Base-by-base conservation (phyloP, 2,888 invertebrate genomes). In the Brenthis ino region DNA sequence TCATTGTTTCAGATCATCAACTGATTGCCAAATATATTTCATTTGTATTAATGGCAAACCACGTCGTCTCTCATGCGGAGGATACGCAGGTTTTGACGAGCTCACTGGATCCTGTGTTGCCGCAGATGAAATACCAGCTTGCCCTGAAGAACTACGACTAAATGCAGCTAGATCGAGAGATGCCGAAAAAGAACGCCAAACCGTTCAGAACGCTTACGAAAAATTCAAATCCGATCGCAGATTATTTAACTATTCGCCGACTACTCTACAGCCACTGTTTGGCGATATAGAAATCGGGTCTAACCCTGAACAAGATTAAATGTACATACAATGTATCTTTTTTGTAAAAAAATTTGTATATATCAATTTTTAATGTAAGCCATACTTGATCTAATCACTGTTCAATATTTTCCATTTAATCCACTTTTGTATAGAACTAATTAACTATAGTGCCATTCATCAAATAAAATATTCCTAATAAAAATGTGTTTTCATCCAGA, bases 21-120 rank as follows among this genome's bases (percentile, higher is more conserved):
- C 75, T 4, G 95, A 97, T 81, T 97, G 97, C 82, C 96, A 96
- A 79, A 95, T 94, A 74, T 98, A 96, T 83, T 97, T 95, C 90
- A 90, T 97, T 64, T 98, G 98, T 82, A 93, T 97, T 11, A 94
- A 95, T 57, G 94, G 94, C 16, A 94, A 94, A 55, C 98, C 98
- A 0, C 93, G 98, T 28, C 93, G 96, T 47, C 94, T 96, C 73
- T 94, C 94, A 71, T 98, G 98, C 79, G 96, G 96, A 0, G 95
- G 95, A 69, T 96, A 95, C 73, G 93, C 94, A 28, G 97, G 96
- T 3, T 98, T 96, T 85, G 97, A 97, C 81, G 95, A 96, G 14
- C 87, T 95, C 56, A 94, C 94, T 1, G 94, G 94, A 63, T 88
- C 94, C 47, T 98, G 98, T 79, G 96, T 97, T 64, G 95, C 95